phyloP scores from a whole-genome alignment of 2,888 invertebrate species.

The Plusia festucae region DNA sequence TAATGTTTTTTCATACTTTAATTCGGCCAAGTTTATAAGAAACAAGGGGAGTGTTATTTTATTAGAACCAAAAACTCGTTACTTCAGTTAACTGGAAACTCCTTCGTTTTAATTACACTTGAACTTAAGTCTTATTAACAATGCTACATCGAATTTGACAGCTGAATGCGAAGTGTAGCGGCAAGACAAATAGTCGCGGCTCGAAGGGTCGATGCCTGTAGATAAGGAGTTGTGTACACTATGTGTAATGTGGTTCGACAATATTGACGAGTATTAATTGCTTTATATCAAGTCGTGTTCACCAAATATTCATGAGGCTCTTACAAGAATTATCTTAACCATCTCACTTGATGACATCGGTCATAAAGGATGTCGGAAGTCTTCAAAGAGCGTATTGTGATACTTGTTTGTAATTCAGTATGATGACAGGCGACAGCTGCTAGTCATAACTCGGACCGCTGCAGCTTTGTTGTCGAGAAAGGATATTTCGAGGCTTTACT shows the following conservation, averaged over 20 bases:
- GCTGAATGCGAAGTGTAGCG: conserved; percentile 68
- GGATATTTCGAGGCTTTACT: conserved; percentile 30
- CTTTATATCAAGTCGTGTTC: conserved; percentile 11
- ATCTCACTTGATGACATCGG: conserved; percentile 1
- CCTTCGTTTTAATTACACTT: conserved; percentile 62
- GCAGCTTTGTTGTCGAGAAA: conserved; percentile 24
- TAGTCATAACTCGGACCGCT: conserved; percentile 23
- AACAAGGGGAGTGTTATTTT: conserved; percentile 32
- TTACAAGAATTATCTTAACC: conserved; percentile 9
- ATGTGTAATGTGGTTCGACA: conserved; percentile 8
- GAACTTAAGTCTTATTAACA: conserved; percentile 68
- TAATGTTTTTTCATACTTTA: too few relatives aligned
- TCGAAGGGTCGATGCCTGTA: conserved; percentile 34
- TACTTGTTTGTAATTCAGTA: conserved; percentile 16
- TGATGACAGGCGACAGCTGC: conserved; percentile 25
- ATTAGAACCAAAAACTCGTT: conserved; percentile 40
- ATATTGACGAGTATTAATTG: conserved; percentile 24
- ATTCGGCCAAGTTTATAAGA: conserved; percentile 9
- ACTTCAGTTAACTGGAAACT: conserved; percentile 49
- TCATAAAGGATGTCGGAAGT: conserved; percentile 5
- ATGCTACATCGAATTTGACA: conserved; percentile 73
- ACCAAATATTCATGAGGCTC: conserved; percentile 9
- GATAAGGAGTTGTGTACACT: conserved; percentile 50
- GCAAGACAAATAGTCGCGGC: conserved; percentile 66
- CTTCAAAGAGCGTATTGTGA: conserved; percentile 5